Evolutionary conservation across 2,888 invertebrate genomes (phyloP).

Genomic region (Heterodera filipjevi): DNA sequence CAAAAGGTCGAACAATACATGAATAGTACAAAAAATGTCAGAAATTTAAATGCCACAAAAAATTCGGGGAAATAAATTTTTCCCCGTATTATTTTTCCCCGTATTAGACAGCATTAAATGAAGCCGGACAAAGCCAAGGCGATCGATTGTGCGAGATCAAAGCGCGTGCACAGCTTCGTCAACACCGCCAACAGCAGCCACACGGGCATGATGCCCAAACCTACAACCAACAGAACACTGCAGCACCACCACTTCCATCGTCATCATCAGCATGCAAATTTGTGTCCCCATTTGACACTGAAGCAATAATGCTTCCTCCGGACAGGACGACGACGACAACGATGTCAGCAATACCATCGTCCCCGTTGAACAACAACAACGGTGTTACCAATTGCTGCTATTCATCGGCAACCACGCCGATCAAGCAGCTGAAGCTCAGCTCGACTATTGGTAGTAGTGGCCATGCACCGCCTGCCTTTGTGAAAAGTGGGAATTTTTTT

Average conservation of each 20-base stretch:
- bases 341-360: no score
- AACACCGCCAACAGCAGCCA: no score
- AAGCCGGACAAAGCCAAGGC: conserved; percentile 58
- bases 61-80: no score
- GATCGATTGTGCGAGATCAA: conserved; percentile 60
- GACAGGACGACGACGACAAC: neutral
- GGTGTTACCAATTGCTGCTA: conserved; percentile 33
- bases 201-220: no score
- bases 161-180: conserved; percentile 41
- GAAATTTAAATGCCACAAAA: no score
- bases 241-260: neutral
- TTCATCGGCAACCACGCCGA: conserved; percentile 60
- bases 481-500: neutral
- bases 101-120: conserved; percentile 53
- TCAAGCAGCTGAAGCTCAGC: conserved; percentile 51
- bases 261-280: neutral
- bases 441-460: conserved; percentile 20
- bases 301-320: neutral
- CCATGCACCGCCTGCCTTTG: neutral
- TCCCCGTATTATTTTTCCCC: no score
- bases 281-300: neutral
- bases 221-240: neutral
- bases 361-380: neutral
- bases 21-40: no score
- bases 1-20: no score